A percentile compares a stretch with the other conserved stretches of the same genome.
Evolutionary conservation across 2,113 vertebrate genomes (phyloP).

Genomic region (Turnix velox): DNA sequence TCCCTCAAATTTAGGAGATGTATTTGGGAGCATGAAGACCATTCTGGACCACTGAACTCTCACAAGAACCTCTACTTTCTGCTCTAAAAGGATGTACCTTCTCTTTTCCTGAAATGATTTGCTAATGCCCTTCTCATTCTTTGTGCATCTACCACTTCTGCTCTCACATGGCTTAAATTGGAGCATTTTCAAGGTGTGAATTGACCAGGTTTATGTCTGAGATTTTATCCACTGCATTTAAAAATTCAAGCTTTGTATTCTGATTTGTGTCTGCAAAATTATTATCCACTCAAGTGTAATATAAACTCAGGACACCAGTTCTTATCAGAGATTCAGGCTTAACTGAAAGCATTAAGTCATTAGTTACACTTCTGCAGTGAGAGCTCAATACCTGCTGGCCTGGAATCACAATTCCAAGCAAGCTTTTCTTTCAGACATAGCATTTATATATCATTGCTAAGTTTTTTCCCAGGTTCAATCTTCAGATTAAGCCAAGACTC

Average conservation of each 20-base stretch:
- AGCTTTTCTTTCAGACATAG: background rate
- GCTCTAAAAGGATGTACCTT: background rate
- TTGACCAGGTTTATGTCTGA: background rate
- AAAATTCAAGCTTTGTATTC: background rate
- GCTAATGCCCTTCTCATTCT: background rate
- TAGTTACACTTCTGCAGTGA: background rate
- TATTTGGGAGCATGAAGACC: background rate
- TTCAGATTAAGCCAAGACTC: background rate
- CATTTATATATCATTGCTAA: background rate
- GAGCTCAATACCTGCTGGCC: no score
- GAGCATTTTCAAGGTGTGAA: background rate
- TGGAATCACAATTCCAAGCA: no score
- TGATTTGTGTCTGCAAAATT: background rate
- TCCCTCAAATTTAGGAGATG: background rate
- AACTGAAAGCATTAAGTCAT: background rate
- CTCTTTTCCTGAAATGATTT: background rate
- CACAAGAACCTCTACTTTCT: background rate
- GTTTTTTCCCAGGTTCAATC: background rate
- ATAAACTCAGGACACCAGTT: background rate
- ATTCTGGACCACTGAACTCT: background rate
- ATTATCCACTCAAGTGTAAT: background rate
- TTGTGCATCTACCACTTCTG: background rate
- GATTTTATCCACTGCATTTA: background rate
- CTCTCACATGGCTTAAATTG: background rate
- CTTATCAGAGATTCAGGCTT: background rate